phyloP scores from a whole-genome alignment of 2,797 vertebrate genomes.

The Pelochelys cantorii region DNA sequence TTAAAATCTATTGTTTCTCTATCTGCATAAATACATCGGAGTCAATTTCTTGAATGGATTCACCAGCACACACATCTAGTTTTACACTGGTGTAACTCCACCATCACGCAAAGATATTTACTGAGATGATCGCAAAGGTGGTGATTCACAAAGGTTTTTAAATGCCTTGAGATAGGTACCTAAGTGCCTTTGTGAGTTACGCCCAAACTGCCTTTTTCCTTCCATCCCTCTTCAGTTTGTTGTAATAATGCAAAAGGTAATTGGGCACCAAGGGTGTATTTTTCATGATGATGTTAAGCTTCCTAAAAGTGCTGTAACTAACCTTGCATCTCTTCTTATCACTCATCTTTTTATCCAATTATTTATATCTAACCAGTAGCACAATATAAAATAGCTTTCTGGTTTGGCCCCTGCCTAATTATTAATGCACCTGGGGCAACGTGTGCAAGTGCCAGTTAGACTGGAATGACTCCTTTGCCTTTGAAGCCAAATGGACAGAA shows the following conservation, averaged over 20 bases:
- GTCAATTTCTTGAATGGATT: neutral
- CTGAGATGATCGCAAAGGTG: neutral
- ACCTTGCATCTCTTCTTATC: neutral
- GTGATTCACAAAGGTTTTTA: neutral
- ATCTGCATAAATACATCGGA: neutral
- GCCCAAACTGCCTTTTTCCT: neutral
- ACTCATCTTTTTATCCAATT: conserved; percentile 2
- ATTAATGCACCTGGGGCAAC: neutral
- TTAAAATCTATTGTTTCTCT: neutral
- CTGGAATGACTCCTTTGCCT: neutral
- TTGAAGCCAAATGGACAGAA: neutral
- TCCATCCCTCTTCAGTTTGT: neutral
- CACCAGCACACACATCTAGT: neutral
- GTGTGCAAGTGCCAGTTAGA: neutral
- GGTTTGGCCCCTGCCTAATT: neutral
- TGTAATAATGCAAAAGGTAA: neutral
- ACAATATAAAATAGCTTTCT: neutral
- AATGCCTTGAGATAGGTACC: too few relatives aligned
- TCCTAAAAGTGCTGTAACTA: neutral
- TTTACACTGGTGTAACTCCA: neutral
- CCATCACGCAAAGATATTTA: neutral
- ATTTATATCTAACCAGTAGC: neutral
- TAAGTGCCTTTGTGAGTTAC: neutral
- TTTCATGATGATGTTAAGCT: neutral
- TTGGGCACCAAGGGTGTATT: neutral